phyloP scores from a whole-genome alignment of 2,888 invertebrate genomes.

The Eupsilia transversa region DNA sequence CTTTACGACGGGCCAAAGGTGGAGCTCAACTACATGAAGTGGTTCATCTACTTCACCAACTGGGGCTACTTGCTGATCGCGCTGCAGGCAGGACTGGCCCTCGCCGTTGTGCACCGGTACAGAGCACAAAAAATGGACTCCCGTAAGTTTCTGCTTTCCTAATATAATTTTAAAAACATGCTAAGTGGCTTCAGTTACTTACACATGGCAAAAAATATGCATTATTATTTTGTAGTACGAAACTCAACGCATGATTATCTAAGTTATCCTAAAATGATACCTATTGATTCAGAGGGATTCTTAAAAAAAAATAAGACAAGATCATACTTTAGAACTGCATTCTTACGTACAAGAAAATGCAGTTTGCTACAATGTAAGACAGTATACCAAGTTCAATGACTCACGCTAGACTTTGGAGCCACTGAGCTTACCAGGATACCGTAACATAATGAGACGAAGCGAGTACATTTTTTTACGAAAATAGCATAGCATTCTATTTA shows the following conservation, averaged over 20 bases:
- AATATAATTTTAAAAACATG: not conserved
- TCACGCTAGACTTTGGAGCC: conserved; percentile 15
- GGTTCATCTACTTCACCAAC: conserved; percentile 94
- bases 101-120: conserved; percentile 88
- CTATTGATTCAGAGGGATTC: not conserved
- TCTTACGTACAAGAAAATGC: conserved; percentile 29
- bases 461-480: not conserved
- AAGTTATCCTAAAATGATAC: not conserved
- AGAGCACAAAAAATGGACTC: conserved; percentile 77
- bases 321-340: conserved; percentile 7
- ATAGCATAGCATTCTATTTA: conserved; percentile 1
- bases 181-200: not conserved
- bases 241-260: not conserved
- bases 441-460: not conserved
- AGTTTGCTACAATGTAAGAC: conserved; percentile 44
- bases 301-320: not conserved
- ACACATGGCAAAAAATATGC: not conserved
- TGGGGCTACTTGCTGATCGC: conserved; percentile 92
- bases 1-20: conserved; percentile 80
- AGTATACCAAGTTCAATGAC: conserved; percentile 41
- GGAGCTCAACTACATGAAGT: conserved; percentile 89
- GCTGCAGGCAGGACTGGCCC: conserved; percentile 90
- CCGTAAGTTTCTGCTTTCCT: conserved; percentile 74
- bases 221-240: not conserved
- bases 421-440: not conserved